Evolutionary conservation across 2,113 vertebrate genomes (phyloP).

Genomic region (Pedionomus torquatus): DNA sequence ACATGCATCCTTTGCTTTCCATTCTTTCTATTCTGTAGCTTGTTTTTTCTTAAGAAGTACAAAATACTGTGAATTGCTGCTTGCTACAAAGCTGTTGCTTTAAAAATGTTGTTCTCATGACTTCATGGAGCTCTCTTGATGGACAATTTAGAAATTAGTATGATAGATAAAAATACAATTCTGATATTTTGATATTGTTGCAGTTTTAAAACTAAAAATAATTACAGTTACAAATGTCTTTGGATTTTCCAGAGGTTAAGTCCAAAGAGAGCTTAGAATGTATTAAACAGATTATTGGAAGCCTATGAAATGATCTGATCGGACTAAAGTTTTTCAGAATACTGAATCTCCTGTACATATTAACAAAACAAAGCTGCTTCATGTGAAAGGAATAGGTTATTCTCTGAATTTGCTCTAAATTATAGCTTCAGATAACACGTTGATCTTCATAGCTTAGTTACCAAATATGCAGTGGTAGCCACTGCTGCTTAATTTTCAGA

Average conservation of each 20-base stretch:
- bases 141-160: neutral
- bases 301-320: neutral
- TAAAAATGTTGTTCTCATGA: neutral
- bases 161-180: neutral
- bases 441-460: neutral
- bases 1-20: neutral
- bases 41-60: neutral
- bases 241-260: neutral
- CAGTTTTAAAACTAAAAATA: neutral
- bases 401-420: neutral
- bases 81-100: neutral
- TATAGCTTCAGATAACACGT: neutral
- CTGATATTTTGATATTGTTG: neutral
- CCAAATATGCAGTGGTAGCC: neutral
- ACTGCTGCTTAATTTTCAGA: neutral
- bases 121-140: neutral
- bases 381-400: neutral
- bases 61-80: neutral
- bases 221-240: neutral
- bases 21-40: neutral
- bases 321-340: neutral
- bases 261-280: neutral
- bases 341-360: rapidly evolving
- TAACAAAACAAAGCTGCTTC: neutral
- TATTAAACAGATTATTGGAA: neutral